Evolutionary conservation across 2,113 vertebrate genomes (phyloP).

Genomic region (Sturnira hondurensis): DNA sequence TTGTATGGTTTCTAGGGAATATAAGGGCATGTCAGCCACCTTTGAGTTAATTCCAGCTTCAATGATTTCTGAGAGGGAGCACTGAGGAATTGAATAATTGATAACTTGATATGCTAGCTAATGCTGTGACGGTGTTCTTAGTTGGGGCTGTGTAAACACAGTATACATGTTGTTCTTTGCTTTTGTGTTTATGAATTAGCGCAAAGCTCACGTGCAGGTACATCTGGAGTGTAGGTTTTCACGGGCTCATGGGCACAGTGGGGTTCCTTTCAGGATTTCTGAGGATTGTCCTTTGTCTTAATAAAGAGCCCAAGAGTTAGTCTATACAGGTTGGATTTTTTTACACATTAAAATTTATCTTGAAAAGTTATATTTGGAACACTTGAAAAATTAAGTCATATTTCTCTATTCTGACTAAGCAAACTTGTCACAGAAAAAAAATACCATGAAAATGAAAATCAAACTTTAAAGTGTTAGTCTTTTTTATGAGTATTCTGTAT

Average conservation of each 20-base stretch:
- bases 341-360: not conserved
- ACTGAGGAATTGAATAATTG: not conserved
- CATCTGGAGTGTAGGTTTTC: not conserved
- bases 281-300: conserved; percentile 11
- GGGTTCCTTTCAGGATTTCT: conserved; percentile 34
- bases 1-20: conserved; percentile 29
- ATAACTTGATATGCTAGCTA: not conserved
- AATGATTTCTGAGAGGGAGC: not conserved
- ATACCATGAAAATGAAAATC: not conserved
- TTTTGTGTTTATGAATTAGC: conserved; percentile 15
- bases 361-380: conserved; percentile 7
- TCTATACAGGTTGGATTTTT: not conserved
- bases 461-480: not conserved
- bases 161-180: not conserved
- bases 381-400: not conserved
- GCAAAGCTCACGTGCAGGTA: not conserved
- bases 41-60: conserved; percentile 6
- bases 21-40: not conserved
- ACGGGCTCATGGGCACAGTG: not conserved
- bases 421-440: conserved; percentile 24
- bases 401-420: not conserved
- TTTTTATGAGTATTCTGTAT: not conserved
- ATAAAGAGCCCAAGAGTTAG: conserved; percentile 15
- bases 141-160: not conserved
- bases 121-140: not conserved